Evolutionary conservation across 35 echinoderm and acorn worm species (phyloP), one percentile per base, ranked within the genome.

Genomic region (Anneissia japonica): DNA sequence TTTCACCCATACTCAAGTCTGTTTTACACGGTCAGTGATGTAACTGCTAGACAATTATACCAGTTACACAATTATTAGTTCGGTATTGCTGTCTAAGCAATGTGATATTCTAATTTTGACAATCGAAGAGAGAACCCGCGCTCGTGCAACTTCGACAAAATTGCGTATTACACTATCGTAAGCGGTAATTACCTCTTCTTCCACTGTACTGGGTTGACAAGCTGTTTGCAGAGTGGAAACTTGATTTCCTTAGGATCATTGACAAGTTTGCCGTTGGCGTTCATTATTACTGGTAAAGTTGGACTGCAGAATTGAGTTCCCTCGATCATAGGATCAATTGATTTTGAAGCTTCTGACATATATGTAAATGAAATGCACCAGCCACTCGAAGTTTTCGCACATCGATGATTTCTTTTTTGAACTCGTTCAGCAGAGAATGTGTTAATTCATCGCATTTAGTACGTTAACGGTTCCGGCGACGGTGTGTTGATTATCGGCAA

Each of bases 361-460:
- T 79, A 79, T 16, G 11, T 3, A 37, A 79, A 79, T 79, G 77
- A 79, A 79, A 79, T 79, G 77, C 77, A 33, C 77, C 77, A 4
- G 77, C 77, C 28, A 79, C 77, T 34, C 77, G 77, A 11, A 79
- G 77, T 34, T 79, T 79, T 3, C 77, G 77, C 31, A 79, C 77
- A 79, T 79, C 77, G 14, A 79, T 35, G 77, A 79, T 30, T 35
- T 79, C 77, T 35, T 34, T 37, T 6, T 34, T 79, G 32, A 79
- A 79, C 39, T 33, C 77, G 3, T 79, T 35, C 33, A 3, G 10
- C n/a, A 79, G 31, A 79, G 77, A 79, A 21, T 79, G 11, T 34
- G 4, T 4, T 37, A 79, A 79, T 4, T 32, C 14, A 9, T 79
- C 32, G n/a, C 77, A 79, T 34, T 79, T 37, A 34, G 11, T 79